Evolutionary conservation across 2,888 invertebrate species (phyloP).

Genomic region (Cetonia aurata): DNA sequence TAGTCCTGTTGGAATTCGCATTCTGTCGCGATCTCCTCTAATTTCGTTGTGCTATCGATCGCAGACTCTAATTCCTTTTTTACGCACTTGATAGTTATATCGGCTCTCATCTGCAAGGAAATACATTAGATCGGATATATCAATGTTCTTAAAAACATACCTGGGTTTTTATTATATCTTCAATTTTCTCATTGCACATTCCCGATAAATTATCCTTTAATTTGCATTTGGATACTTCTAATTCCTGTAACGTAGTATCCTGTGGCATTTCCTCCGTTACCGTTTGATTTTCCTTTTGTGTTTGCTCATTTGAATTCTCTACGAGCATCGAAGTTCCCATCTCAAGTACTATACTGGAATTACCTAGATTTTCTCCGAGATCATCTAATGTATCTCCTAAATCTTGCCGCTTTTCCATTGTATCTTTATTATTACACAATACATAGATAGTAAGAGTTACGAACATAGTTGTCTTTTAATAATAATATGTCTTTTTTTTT

Average conservation of each 20-base stretch:
- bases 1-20: constrained; percentile 9
- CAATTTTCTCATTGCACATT: background rate
- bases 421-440: background rate
- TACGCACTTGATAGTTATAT: background rate
- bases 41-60: background rate
- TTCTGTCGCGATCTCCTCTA: constrained; percentile 1
- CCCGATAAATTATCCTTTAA: constrained; percentile 23
- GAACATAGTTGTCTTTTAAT: no score
- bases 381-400: background rate
- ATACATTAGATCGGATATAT: background rate
- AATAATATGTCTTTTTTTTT: no score
- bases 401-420: background rate
- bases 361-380: background rate
- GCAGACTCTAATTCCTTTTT: background rate
- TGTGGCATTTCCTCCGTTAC: background rate
- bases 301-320: background rate
- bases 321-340: no score
- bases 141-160: background rate
- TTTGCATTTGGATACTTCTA: constrained; percentile 12
- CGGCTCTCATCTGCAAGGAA: constrained; percentile 12
- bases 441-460: no score
- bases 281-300: background rate
- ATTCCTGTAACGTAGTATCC: no score
- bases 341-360: background rate
- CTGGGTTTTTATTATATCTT: constrained; percentile 10